Evolutionary conservation across 2,797 vertebrate genomes (phyloP).

Genomic region (Capromys pilorides): DNA sequence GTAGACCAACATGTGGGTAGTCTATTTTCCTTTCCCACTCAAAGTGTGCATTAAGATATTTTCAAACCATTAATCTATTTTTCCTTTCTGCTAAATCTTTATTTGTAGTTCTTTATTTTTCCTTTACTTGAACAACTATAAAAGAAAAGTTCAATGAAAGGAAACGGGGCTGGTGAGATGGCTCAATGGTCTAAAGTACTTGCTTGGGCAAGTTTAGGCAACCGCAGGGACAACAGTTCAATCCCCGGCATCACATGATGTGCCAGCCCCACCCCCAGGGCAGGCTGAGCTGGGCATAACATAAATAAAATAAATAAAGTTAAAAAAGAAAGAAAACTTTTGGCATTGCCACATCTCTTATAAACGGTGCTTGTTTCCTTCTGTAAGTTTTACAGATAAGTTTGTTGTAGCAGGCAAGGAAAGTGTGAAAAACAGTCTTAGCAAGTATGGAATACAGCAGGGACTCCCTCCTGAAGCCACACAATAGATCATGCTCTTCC

Average conservation of each 20-base stretch:
- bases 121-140: slow-evolving; percentile 16
- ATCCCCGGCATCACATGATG: no score
- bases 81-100: neutral
- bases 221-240: no score
- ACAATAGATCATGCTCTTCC: neutral
- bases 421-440: neutral
- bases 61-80: slow-evolving; percentile 2
- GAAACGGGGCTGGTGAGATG: neutral
- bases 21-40: neutral
- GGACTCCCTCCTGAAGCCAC: neutral
- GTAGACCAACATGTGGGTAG: neutral
- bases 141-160: neutral
- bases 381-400: neutral
- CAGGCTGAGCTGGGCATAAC: no score
- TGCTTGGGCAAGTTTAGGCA: no score
- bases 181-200: no score
- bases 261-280: no score
- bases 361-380: neutral
- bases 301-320: no score
- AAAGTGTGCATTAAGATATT: slow-evolving; percentile 8
- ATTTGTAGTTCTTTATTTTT: slow-evolving; percentile 11
- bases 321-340: neutral
- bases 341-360: slow-evolving; percentile 27
- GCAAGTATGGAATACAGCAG: neutral
- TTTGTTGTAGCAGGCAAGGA: neutral